Conservation (phyloP, 2,113 vertebrate species). For the Dipodomys ordii region DNA sequence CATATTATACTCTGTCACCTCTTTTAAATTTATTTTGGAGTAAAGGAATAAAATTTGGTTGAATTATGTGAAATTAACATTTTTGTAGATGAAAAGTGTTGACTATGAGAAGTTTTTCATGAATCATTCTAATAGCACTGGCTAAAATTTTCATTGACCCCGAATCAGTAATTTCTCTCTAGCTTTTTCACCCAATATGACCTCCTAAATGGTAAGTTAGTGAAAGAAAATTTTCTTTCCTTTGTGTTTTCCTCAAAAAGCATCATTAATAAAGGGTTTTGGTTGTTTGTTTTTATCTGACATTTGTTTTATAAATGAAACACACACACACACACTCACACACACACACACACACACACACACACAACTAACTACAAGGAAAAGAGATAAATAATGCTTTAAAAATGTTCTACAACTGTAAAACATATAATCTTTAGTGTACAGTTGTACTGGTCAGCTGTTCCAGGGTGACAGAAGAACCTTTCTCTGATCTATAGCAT, state of each 20-base stretch:
- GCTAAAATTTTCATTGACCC: neutral
- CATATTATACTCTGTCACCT: neutral
- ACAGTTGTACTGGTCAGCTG: neutral
- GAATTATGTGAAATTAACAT: neutral
- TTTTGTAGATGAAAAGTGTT: conserved; percentile 22
- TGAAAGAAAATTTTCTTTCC: conserved; percentile 32
- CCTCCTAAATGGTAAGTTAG: neutral
- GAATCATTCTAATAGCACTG: neutral
- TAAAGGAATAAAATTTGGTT: neutral
- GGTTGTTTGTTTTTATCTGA: neutral
- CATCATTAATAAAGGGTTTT: neutral
- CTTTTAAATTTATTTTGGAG: neutral
- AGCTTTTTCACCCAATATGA: neutral
- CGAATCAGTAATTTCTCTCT: neutral
- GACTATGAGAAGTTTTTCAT: conserved; percentile 1
- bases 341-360: neutral
- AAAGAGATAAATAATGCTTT: conserved; percentile 26
- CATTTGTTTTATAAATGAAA: conserved; percentile 46
- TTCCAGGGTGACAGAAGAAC: neutral
- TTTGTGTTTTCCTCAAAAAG: neutral
- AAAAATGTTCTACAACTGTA: neutral
- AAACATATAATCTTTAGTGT: neutral
- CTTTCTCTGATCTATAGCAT: neutral
- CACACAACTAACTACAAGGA: neutral
- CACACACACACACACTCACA: neutral